Percentiles rank a stretch among this genome's conserved stretches.
These are phyloP conservation scores for Heterotis niloticus DNA, from an alignment of 2,113 vertebrate genomes.

Conservation along the genomic window DNA sequence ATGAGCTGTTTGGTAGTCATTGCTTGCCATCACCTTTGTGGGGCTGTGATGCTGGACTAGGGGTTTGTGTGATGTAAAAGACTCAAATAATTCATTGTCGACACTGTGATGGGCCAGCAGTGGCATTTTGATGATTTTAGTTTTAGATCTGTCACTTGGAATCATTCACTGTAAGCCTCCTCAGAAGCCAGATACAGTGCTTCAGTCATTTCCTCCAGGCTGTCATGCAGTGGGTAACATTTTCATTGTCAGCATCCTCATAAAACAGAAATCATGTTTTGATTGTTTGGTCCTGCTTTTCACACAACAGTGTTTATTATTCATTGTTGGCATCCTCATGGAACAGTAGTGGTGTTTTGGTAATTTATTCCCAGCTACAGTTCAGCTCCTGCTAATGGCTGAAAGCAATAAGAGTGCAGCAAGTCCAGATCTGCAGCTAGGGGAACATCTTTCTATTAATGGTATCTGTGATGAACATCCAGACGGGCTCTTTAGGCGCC, in stretches of 20 bases:
- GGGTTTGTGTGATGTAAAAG: neutral
- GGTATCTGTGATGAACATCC: too few species aligned
- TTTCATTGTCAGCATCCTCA: neutral
- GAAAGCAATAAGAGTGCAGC: neutral
- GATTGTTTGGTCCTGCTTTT: neutral
- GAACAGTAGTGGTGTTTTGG: conserved; percentile 23
- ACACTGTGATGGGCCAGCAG: too few species aligned
- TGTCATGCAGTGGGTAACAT: neutral
- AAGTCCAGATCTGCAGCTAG: too few species aligned
- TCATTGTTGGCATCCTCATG: conserved; percentile 27
- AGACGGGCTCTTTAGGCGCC: too few species aligned
- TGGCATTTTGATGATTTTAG: too few species aligned
- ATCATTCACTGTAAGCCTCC: too few species aligned
- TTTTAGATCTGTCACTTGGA: too few species aligned
- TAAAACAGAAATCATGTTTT: neutral
- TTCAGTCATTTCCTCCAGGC: neutral
- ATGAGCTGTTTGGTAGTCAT: too few species aligned
- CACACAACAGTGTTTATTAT: conserved; percentile 24
- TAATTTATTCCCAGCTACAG: conserved; percentile 28
- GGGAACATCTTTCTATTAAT: too few species aligned
- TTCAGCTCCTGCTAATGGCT: neutral
- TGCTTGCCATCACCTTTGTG: neutral
- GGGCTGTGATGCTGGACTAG: neutral
- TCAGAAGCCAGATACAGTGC: too few species aligned
- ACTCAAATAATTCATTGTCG: too few species aligned